Evolutionary conservation across 2,113 vertebrate species (phyloP).

Genomic region (Chaetura pelagica): DNA sequence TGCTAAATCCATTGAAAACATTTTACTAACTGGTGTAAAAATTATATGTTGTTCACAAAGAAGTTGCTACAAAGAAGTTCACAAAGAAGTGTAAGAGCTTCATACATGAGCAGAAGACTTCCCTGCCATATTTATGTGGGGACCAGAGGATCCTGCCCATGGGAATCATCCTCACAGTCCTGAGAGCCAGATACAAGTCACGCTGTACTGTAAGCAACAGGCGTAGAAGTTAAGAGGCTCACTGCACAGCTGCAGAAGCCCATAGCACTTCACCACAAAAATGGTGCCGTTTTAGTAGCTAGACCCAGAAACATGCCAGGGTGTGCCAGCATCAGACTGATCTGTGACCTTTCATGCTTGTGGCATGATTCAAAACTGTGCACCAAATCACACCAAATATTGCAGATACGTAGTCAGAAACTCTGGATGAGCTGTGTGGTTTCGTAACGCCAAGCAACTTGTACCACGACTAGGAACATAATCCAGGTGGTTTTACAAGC

Average conservation of each 20-base stretch:
- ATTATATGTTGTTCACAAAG: background rate
- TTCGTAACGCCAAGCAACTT: background rate
- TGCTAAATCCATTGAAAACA: background rate
- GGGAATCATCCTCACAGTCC: background rate
- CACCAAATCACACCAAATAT: background rate
- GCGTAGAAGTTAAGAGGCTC: background rate
- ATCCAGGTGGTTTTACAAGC: background rate
- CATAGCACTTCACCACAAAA: accelerated
- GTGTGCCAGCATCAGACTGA: background rate
- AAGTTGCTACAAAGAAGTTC: background rate
- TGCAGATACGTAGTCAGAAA: background rate
- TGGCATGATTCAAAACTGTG: background rate
- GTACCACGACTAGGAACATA: background rate
- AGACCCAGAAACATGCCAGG: background rate
- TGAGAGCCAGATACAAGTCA: background rate
- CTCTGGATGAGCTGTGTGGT: accelerated
- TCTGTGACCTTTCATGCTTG: background rate
- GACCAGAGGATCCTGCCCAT: background rate
- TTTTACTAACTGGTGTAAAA: background rate
- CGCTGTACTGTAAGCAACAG: background rate
- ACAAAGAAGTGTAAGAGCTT: background rate
- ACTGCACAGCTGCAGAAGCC: background rate
- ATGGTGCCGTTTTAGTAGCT: background rate
- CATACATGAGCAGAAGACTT: background rate
- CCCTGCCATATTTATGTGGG: background rate